Base-by-base conservation (phyloP, 2,888 invertebrate genomes). In the Mesoligia furuncula region DNA sequence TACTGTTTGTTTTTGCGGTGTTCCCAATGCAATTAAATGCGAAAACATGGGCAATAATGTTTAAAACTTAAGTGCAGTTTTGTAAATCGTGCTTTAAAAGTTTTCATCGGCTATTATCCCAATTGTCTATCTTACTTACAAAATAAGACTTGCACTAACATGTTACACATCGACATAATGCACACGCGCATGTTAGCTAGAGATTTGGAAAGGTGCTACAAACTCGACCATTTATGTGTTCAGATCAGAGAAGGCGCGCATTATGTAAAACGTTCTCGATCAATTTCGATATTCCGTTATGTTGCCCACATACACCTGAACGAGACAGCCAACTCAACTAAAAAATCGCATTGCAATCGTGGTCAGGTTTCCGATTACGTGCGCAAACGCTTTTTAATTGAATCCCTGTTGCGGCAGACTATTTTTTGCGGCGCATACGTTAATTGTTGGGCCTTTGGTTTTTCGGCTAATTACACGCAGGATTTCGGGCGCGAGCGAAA, bases 301-400 rank as follows among this genome's bases (percentile, higher is more conserved):
- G 70, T 88, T 86, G 76, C 79, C 78, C 75, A 80, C 79, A 77
- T 79, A 83, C 75, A 80, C 39, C 73, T 83, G 80, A 86, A 80
- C 78, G 75, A 73, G 70, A 80, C 77, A 54, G 72, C 77, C 77
- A 83, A 87, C 86, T 89, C 84, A 78, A 74, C 66, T 15, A 79
- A 88, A 87, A 88, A 85, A 74, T 61, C 64, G 57, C 77, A 76
- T 86, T 85, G 91, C 90, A 87, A 89, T 85, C 88, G 90, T 89
- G 90, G 89, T 89, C 91, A 88, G 90, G 89, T 90, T 92, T 91
- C 90, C 90, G 91, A 91, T 93, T 93, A 92, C 90, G 88, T 89
- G 86, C 80, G 85, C 89, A 91, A 91, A 93, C 90, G 90, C 88
- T 91, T 89, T 88, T 91, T 93, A 93, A 94, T 94, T 93, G 91